These are phyloP conservation scores for Ectemnius cavifrons DNA, from an alignment of 2,888 invertebrate genomes.

Conservation along the genomic window DNA sequence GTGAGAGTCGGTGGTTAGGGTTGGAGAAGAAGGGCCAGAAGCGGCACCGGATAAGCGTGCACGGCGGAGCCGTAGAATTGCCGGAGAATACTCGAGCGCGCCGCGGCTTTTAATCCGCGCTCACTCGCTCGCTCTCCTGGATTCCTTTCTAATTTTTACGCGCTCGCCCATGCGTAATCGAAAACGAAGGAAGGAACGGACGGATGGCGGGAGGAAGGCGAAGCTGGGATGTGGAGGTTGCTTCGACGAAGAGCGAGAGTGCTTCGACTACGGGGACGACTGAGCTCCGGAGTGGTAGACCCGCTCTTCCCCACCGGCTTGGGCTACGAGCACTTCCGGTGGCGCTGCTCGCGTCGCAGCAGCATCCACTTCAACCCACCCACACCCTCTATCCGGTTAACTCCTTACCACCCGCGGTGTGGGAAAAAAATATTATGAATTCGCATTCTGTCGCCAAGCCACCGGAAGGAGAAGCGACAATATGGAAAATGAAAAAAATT, in stretches of 20 bases:
- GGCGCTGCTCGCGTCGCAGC: slow-evolving; percentile 48
- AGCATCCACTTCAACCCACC: slow-evolving; percentile 63
- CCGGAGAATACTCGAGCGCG: slow-evolving; percentile 66
- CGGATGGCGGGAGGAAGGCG: slow-evolving; percentile 30
- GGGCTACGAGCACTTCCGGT: slow-evolving; percentile 56
- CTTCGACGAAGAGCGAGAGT: slow-evolving; percentile 10
- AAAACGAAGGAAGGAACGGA: slow-evolving; percentile 58
- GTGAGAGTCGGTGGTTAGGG: slow-evolving; percentile 32
- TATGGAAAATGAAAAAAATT: slow-evolving; percentile 38
- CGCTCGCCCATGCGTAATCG: slow-evolving; percentile 70
- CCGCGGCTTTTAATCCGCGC: slow-evolving; percentile 61
- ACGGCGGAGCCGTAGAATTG: slow-evolving; percentile 58
- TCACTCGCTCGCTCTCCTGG: slow-evolving; percentile 62
- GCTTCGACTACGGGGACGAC: too few relatives aligned
- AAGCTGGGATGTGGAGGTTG: background rate
- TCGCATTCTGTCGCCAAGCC: slow-evolving; percentile 46
- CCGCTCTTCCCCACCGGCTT: slow-evolving; percentile 9
- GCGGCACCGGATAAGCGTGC: slow-evolving; percentile 52
- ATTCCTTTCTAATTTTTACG: slow-evolving; percentile 73
- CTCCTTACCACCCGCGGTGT: slow-evolving; percentile 61
- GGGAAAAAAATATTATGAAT: slow-evolving; percentile 55
- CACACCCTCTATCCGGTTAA: slow-evolving; percentile 59
- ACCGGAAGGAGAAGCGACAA: too few relatives aligned
- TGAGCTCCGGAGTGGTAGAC: too few relatives aligned
- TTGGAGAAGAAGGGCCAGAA: slow-evolving; percentile 49